These are phyloP conservation scores for Eumerus sabulonum DNA, from an alignment of 2,888 invertebrate genomes.

Conservation along the genomic window DNA sequence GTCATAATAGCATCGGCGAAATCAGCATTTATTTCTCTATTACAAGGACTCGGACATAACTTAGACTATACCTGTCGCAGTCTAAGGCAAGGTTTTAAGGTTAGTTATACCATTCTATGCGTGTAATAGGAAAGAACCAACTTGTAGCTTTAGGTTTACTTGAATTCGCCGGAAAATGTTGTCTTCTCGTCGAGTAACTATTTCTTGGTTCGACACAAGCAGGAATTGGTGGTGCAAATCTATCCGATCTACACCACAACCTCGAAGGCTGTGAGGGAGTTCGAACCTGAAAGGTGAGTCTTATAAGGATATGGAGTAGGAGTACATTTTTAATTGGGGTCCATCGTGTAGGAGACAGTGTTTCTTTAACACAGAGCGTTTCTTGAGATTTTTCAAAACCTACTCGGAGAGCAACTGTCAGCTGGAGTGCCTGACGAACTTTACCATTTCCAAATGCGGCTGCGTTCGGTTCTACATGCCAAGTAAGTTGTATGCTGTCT, in stretches of 20 bases:
- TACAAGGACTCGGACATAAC: slow-evolving; percentile 82
- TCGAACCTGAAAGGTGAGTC: slow-evolving; percentile 79
- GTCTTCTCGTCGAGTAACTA: slow-evolving; percentile 77
- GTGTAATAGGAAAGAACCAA: not conserved
- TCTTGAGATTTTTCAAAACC: slow-evolving; percentile 82
- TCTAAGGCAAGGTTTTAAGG: slow-evolving; percentile 86
- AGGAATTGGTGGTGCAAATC: slow-evolving; percentile 84
- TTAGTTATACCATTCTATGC: slow-evolving; percentile 33
- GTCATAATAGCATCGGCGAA: slow-evolving; percentile 83
- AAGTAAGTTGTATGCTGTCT: slow-evolving; percentile 73
- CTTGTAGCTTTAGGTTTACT: not conserved
- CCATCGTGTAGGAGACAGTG: slow-evolving; percentile 81
- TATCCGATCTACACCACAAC: slow-evolving; percentile 88
- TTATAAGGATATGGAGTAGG: not conserved
- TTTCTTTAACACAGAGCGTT: slow-evolving; percentile 84
- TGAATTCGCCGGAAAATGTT: slow-evolving; percentile 77
- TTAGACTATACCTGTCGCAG: slow-evolving; percentile 86
- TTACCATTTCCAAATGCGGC: slow-evolving; percentile 82
- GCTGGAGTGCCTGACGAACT: slow-evolving; percentile 86
- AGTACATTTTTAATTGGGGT: not conserved
- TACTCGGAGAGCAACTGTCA: slow-evolving; percentile 88
- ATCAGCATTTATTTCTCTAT: slow-evolving; percentile 83
- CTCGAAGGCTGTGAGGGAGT: slow-evolving; percentile 82
- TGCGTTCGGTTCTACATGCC: slow-evolving; percentile 88
- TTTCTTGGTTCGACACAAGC: slow-evolving; percentile 75